phyloP scores from a whole-genome alignment of 2,888 invertebrate genomes.

The Oxycera nigricornis region DNA sequence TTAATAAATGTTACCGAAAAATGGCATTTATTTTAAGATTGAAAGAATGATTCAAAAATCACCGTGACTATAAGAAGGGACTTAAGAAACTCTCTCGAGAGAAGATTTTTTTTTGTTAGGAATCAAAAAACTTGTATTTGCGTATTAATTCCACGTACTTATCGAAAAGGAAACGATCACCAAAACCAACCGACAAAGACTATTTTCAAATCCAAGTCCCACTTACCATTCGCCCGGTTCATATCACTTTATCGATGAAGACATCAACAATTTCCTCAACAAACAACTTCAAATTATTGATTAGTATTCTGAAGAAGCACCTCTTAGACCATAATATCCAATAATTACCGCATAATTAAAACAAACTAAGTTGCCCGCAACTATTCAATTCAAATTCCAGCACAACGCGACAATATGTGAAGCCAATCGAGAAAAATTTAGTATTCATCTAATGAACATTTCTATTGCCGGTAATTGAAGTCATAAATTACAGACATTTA shows the following conservation, averaged over 20 bases:
- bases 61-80: too few relatives aligned
- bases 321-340: neutral
- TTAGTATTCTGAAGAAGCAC: neutral
- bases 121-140: too few relatives aligned
- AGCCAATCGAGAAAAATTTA: neutral
- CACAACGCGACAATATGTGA: conserved; percentile 1
- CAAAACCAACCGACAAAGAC: too few relatives aligned
- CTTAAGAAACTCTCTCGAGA: too few relatives aligned
- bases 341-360: conserved; percentile 23
- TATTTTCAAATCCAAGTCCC: too few relatives aligned
- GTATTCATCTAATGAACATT: conserved; percentile 24
- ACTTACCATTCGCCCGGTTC: too few relatives aligned
- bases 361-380: conserved; percentile 8
- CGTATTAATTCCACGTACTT: too few relatives aligned
- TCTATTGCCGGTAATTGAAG: conserved; percentile 34
- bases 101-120: too few relatives aligned
- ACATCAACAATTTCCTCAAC: conserved; percentile 2
- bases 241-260: neutral
- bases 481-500: conserved; percentile 35
- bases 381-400: neutral
- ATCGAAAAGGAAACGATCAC: too few relatives aligned
- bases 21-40: too few relatives aligned
- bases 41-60: too few relatives aligned
- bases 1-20: too few relatives aligned
- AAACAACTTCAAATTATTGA: neutral